Evolutionary conservation across 2,888 invertebrate genomes (phyloP).

Genomic region (Acanthosepion esculentum): DNA sequence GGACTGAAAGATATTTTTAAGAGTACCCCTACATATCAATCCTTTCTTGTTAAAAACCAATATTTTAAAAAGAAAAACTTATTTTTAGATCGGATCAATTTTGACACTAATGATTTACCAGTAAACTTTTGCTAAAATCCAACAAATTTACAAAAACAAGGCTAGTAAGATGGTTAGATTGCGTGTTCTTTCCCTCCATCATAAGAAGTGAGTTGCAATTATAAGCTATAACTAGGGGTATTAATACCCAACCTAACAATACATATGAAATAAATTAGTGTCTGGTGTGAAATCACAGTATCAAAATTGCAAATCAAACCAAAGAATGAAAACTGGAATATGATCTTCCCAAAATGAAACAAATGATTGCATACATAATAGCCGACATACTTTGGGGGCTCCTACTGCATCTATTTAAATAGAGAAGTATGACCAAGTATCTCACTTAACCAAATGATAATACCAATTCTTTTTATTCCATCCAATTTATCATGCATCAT

Average conservation of each 20-base stretch:
- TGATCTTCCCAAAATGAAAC: not conserved
- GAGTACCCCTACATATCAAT: not conserved
- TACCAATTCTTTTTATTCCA: no score
- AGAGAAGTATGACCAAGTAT: no score
- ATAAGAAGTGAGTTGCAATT: not conserved
- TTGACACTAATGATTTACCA: not conserved
- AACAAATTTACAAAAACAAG: not conserved
- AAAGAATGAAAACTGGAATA: not conserved
- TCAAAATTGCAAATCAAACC: not conserved
- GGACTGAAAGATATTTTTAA: not conserved
- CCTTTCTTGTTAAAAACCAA: not conserved
- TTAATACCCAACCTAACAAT: not conserved
- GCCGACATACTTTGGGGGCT: no score
- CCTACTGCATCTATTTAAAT: no score
- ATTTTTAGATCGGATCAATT: not conserved
- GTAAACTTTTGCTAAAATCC: not conserved
- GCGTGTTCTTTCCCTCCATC: not conserved
- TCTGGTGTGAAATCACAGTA: not conserved
- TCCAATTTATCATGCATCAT: no score
- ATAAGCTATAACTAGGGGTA: not conserved
- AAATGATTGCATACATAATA: not conserved
- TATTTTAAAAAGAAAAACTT: not conserved
- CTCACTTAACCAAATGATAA: no score
- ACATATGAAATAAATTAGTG: not conserved
- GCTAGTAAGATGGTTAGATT: not conserved